Conservation (phyloP, 2,888 invertebrate species). For the Brenthis hecate region DNA sequence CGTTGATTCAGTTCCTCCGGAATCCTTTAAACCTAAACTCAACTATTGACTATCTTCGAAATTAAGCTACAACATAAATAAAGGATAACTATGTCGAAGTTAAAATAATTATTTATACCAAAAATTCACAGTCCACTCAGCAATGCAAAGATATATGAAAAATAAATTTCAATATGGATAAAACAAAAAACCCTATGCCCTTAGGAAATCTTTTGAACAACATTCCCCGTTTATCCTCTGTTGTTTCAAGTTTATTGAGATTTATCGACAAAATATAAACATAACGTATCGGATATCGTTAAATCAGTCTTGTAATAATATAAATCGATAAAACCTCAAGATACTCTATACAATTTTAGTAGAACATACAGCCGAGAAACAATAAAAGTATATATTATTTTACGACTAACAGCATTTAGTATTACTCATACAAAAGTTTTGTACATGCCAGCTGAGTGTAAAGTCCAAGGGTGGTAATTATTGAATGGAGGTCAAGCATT, state of each 20-base stretch:
- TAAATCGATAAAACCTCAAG: not conserved
- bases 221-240: constrained; percentile 1
- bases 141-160: not conserved
- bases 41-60: too few relatives aligned
- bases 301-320: not conserved
- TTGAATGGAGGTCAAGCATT: constrained; percentile 34
- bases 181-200: constrained; percentile 9
- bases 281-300: not conserved
- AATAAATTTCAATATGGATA: constrained; percentile 13
- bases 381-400: too few relatives aligned
- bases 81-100: too few relatives aligned
- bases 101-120: not conserved
- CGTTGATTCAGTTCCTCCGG: too few relatives aligned
- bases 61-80: too few relatives aligned
- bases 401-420: not conserved
- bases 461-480: constrained; percentile 13
- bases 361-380: too few relatives aligned
- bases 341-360: too few relatives aligned
- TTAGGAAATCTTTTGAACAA: constrained; percentile 4
- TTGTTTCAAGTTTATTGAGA: constrained; percentile 14
- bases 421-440: not conserved
- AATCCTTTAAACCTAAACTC: too few relatives aligned
- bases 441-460: not conserved
- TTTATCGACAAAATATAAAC: constrained; percentile 1
- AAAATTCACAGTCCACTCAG: not conserved